These are phyloP conservation scores for Vanessa tameamea DNA, from an alignment of 1,140 invertebrate species.

Conservation along the genomic window DNA sequence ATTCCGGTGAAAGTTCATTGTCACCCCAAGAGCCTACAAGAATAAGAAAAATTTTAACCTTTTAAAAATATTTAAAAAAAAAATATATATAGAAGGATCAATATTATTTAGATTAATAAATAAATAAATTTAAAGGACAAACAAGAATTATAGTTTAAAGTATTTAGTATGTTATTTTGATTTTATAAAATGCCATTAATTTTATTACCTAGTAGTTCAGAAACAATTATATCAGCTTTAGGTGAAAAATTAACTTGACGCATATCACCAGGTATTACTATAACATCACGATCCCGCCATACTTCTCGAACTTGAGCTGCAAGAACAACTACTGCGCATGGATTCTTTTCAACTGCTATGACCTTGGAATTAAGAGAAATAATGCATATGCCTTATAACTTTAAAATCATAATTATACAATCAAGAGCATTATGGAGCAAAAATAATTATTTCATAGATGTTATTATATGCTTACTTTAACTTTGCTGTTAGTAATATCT, in stretches of 20 bases:
- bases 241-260: conserved; percentile 90
- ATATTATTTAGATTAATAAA: too few relatives aligned
- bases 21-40: conserved; percentile 96
- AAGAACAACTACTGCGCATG: conserved; percentile 96
- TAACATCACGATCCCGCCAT: conserved; percentile 87
- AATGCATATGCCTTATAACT: too few relatives aligned
- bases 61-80: background rate
- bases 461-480: conserved; percentile 72
- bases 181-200: background rate
- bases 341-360: conserved; percentile 99
- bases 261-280: conserved; percentile 94
- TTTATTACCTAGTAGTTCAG: conserved; percentile 90
- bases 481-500: conserved; percentile 82
- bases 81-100: too few relatives aligned
- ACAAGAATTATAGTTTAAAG: too few relatives aligned
- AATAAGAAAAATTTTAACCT: background rate
- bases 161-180: too few relatives aligned
- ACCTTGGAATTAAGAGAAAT: conserved; percentile 71
- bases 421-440: too few relatives aligned
- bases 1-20: conserved; percentile 99
- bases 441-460: too few relatives aligned
- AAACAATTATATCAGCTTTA: conserved; percentile 97
- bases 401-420: too few relatives aligned
- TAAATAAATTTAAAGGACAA: too few relatives aligned
- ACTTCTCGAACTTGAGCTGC: conserved; percentile 89